Evolutionary conservation across 2,888 invertebrate genomes (phyloP), one percentile per base, ranked within the genome.

Genomic region (Palloptera scutellata): DNA sequence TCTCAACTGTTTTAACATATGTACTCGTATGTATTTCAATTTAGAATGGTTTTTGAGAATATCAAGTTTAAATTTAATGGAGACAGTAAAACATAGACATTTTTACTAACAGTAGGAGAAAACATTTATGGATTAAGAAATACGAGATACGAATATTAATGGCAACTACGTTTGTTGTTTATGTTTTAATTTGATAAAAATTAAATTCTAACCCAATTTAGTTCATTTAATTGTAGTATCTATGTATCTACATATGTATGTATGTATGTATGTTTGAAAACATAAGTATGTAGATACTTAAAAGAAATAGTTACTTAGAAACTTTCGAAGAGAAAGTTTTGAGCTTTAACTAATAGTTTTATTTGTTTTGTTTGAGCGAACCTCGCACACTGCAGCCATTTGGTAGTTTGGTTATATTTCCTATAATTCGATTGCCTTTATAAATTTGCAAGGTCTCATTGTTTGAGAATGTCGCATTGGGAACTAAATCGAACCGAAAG

Each of bases 361-460:
- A n/a, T 4, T 64, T 19, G 15, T 63, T 54, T 64, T 68, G 60
- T 58, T 58, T n/a, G 61, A n/a, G 64, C 70, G 70, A 74, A 74
- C 72, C 72, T 73, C 78, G 73, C 74, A 65, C 72, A 60, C 75
- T 77, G 74, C 81, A 81, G 79, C 80, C 80, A 54, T 73, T 67
- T 67, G 68, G 76, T 69, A 80, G 78, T 72, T 77, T 80, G 60
- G 82, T 82, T 61, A 81, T 75, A 74, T 80, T 81, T 78, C 81
- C 81, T 81, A 81, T 76, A 67, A 73, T 70, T 71, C 79, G 77
- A 72, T 79, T 79, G 76, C 68, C 75, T 64, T 78, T 81, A 76
- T 72, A 76, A 63, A 81, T 71, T 73, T 69, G 72, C 68, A 82
- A 75, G 55, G 80, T 81, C 71, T 82, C 81, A 78, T 82, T 81